Evolutionary conservation across 2,888 invertebrate genomes (phyloP), one percentile per base, ranked within the genome.

Genomic region (Corbicula japonica): DNA sequence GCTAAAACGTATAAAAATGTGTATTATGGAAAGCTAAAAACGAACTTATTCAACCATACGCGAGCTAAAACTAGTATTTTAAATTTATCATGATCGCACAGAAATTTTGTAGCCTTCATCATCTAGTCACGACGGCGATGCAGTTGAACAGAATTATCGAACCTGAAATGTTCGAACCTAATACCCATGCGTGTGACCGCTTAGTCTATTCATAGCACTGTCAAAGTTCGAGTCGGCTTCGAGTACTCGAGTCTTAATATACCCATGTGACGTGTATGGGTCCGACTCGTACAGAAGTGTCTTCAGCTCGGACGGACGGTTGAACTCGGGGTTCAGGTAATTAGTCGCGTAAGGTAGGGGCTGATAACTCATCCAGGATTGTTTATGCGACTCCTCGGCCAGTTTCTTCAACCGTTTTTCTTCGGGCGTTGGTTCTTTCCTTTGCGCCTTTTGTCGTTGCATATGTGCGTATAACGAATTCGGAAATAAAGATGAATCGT

Each of bases 311-410:
- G 74, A 52, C 6, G 88, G 88, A 1, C 89, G 83, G 66, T 86
- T 88, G 54, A 87, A 88, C 72, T 88, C 88, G 12, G 88, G 79
- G 58, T 88, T 89, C 8, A 88, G 66, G 65, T 86, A 88, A 56
- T 83, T 85, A n/a, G 80, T 83, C n/a, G 87, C 84, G 56, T 87
- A 77, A 3, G 87, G 87, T 18, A 80, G 35, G 0, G 89, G 89
- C 58, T 88, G 89, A 52, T 87, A 86, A 28, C 82, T 81, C 79
- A 87, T 78, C 89, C 89, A 89, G 5, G 72, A 62, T 10, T 74
- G 72, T 46, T 60, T 66, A 18, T 62, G 69, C 26, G 83, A 80
- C 44, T 73, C 48, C 34, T 70, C 41, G 8, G 73, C 80, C 2
- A 77, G 50, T 21, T 62, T 21, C 23, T 75, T 48, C 23, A 76